These are phyloP conservation scores for Vimba vimba DNA, from an alignment of 2,113 vertebrate genomes.

Conservation along the genomic window DNA sequence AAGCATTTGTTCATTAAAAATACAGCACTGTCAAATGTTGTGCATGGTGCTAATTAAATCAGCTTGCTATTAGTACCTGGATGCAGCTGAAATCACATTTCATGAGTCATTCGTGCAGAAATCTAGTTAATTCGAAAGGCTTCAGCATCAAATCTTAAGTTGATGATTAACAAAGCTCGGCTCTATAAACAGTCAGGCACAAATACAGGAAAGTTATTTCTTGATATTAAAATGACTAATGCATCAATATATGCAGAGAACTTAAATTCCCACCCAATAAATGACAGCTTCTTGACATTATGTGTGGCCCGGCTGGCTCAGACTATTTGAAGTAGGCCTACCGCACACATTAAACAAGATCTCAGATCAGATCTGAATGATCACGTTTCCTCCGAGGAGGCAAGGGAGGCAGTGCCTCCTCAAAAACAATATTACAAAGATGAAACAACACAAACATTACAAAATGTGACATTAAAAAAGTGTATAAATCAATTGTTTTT, in stretches of 20 bases:
- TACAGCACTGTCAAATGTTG: conserved; percentile 4
- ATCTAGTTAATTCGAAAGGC: not conserved
- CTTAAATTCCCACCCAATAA: not conserved
- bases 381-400: too few relatives aligned
- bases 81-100: not conserved
- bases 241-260: not conserved
- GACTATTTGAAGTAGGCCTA: conserved; percentile 58
- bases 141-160: not conserved
- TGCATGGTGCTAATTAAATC: conserved; percentile 9
- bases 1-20: conserved; percentile 20
- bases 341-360: conserved; percentile 57
- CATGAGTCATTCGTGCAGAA: conserved; percentile 23
- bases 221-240: not conserved
- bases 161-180: not conserved
- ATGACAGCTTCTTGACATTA: not conserved
- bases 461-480: too few relatives aligned
- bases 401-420: too few relatives aligned
- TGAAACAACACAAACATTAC: too few relatives aligned
- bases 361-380: not conserved
- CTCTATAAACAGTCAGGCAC: conserved; percentile 15
- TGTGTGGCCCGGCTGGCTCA: conserved; percentile 64
- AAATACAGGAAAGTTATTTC: too few relatives aligned
- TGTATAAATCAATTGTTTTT: too few relatives aligned
- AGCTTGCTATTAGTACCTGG: not conserved
- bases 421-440: too few relatives aligned